These are phyloP conservation scores for Cetoscarus ocellatus DNA, from an alignment of 2,797 vertebrate genomes.

Conservation along the genomic window DNA sequence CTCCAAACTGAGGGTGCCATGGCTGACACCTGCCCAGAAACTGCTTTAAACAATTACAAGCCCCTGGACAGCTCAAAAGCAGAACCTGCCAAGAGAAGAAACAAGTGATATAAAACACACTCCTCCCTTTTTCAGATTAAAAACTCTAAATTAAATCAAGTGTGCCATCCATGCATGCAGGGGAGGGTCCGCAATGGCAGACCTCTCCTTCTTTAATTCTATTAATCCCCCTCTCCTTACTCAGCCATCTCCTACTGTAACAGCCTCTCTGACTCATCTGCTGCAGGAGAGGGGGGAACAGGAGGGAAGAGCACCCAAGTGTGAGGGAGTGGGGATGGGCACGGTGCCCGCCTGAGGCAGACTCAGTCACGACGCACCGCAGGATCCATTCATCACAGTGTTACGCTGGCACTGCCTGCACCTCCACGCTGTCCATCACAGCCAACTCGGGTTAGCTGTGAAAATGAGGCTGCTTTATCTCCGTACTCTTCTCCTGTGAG, in stretches of 20 bases:
- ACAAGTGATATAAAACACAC: constrained; percentile 60
- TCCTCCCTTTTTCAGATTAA: constrained; percentile 73
- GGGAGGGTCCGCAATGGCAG: constrained; percentile 66
- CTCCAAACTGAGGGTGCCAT: constrained; percentile 46
- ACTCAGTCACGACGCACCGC: constrained; percentile 78
- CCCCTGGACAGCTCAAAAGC: constrained; percentile 58
- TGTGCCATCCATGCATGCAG: constrained; percentile 55
- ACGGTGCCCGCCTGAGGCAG: constrained; percentile 55
- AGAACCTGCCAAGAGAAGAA: constrained; percentile 63
- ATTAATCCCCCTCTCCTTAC: constrained; percentile 70
- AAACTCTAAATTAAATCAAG: constrained; percentile 81
- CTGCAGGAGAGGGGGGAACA: constrained; percentile 65
- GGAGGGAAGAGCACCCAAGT: constrained; percentile 55
- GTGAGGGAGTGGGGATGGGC: constrained; percentile 61
- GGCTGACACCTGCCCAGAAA: constrained; percentile 76
- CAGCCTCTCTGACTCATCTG: constrained; percentile 81
- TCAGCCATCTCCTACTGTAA: constrained; percentile 67
- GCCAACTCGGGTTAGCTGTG: constrained; percentile 43
- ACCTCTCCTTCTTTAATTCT: constrained; percentile 63
- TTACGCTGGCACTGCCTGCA: constrained; percentile 60
- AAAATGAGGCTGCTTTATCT: constrained; percentile 61
- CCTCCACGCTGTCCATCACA: constrained; percentile 69
- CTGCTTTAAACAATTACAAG: constrained; percentile 77
- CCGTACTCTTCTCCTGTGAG: constrained; percentile 26
- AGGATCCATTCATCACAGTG: constrained; percentile 74